Evolutionary conservation across 2,888 invertebrate genomes (phyloP), one percentile per base, ranked within the genome.

Genomic region (Linnaemya vulpina): DNA sequence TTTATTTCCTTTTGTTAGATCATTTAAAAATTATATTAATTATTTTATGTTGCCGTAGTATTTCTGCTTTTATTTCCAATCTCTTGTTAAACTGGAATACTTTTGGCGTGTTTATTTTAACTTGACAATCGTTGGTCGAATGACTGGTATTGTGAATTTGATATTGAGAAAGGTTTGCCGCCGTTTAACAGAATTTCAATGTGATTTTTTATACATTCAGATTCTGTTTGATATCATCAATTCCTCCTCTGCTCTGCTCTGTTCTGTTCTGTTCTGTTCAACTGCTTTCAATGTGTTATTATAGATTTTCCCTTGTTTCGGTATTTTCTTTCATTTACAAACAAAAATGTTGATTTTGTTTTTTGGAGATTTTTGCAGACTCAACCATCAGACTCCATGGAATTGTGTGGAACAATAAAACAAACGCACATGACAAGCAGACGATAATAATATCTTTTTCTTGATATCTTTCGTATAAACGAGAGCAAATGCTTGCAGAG

Each of bases 71-170:
- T 60, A 22, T 30, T 43, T 58, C 30, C 15, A 53, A 51, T 51
- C 43, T 55, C 43, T 79, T 67, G 10, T 49, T 51, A 15, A 35
- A 35, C n/a, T 30, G 20, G 70, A 71, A 43, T 62, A 53, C 53
- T 63, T 60, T 60, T 51, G 58, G 80, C 80, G 85, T 78, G 85
- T 82, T 86, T 88, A 90, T 90, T 89, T 89, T 89, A 89, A 89
- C 89, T 89, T 89, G 89, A 89, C 90, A 89, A 89, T 89, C 89
- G 90, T 89, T 85, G 78, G 85, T 82, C 91, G 89, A 90, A 90
- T 90, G 90, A 90, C 90, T 90, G 90, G 90, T 71, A 89, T 90
- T 91, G 89, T 90, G 89, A 90, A 88, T 89, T 91, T 89, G 88
- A 87, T 89, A 89, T 90, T 91, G 91, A 89, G 90, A 87, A 90